Evolutionary conservation across 2,888 invertebrate species (phyloP), one percentile per base, ranked within the genome.

Genomic region (Yponomeuta plumbellus): DNA sequence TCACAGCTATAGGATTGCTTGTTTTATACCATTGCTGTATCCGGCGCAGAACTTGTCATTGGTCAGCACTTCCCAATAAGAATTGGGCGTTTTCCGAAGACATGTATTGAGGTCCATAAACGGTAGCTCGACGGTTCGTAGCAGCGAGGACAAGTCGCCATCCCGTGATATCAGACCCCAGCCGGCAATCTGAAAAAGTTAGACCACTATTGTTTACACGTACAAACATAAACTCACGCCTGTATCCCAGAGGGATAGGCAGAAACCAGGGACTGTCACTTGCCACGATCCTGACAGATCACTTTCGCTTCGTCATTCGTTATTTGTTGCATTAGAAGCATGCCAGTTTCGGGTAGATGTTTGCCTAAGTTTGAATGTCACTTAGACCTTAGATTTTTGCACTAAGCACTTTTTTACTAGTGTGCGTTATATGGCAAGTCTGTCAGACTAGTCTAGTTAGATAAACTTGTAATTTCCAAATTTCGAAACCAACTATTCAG

Each of bases 1-100:
- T 26, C 4, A 26, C 5, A 5, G 5, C 26, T 26, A 26, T 26
- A 5, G 26, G 26, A 26, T 26, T 26, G 26, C 26, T 26, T 2
- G 26, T 26, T 26, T 2, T 26, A 5, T 63, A 84, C 84, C 80
- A 61, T 79, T 81, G 0, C 68, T 70, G 23, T 70, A 75, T 1
- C 84, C 85, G 3, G 83, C 84, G 66, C 85, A 86, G 22, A 85
- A 75, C 67, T 85, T 85, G 62, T 86, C 85, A 1, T 74, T 74
- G 1, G 80, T 83, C 62, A 85, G 75, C 69, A 72, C 77, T 57
- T 72, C 74, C 0, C 69, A 57, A 71, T 80, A 83, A 2, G 62
- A 63, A 0, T 67, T 67, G 0, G 78, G 73, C 0, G 74, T 68
- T 0, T 66, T 57, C 0, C 68, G 64, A 17, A 74, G 68, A 67